Percentiles rank a stretch among this genome's conserved stretches.
phyloP scores from a whole-genome alignment of 2,797 vertebrate species.

The Ispidina picta region DNA sequence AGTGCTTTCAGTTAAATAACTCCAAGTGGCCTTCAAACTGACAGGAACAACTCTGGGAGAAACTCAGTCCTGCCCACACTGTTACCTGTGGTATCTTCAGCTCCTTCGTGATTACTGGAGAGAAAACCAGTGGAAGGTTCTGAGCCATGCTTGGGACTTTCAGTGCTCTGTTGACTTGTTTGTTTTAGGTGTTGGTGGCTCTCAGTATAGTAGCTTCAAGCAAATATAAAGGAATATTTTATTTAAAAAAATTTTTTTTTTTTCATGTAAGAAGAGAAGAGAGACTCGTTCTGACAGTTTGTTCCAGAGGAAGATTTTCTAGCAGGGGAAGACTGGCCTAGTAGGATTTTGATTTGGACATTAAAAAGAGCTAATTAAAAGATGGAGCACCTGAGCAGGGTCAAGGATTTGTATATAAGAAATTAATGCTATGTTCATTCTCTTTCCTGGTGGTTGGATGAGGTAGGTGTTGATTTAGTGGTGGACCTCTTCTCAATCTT shows the following conservation, averaged over 20 bases:
- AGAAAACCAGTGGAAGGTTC: neutral
- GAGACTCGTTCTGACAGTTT: neutral
- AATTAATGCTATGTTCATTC: neutral
- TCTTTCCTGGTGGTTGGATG: neutral
- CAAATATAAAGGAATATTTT: neutral
- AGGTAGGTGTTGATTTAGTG: neutral
- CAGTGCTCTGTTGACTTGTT: neutral
- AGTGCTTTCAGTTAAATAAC: neutral
- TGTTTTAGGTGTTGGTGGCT: neutral
- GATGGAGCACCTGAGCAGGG: neutral
- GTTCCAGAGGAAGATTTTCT: neutral
- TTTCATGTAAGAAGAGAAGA: neutral
- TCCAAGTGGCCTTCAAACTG: neutral
- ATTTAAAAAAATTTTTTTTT: no score
- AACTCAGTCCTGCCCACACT: neutral
- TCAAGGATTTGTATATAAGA: neutral
- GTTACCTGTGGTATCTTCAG: neutral
- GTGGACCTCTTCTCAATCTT: neutral
- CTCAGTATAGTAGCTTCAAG: neutral
- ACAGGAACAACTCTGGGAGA: accelerated
- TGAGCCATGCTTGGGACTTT: neutral
- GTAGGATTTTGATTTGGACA: neutral
- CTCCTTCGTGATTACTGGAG: neutral
- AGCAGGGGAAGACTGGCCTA: neutral
- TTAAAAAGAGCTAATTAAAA: neutral